Evolutionary conservation across 2,888 invertebrate genomes (phyloP), one percentile per base, ranked within the genome.

Genomic region (Parapristionchus giblindavisi): DNA sequence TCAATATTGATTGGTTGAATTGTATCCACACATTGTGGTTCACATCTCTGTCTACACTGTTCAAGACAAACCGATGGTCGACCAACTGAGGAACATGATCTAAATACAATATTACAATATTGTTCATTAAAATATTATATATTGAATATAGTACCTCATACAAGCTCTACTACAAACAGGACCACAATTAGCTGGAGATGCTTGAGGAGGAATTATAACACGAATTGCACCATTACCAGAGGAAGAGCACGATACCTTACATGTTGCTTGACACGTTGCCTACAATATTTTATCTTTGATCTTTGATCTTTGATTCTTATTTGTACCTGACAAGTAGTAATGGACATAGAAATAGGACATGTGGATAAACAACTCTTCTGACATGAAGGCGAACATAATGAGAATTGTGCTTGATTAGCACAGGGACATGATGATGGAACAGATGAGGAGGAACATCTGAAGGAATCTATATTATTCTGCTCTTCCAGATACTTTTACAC

Each of bases 61-160:
- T 71, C 70, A n/a, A 71, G 54, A n/a, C 70, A 71, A 27, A 56
- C 70, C 11, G 56, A 48, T 21, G 56, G 56, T 32, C 56, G 70
- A 40, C 56, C 38, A 11, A 56, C 70, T 21, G 40, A 29, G 17
- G 70, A 27, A 29, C 70, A 71, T 17, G 70, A 71, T 27, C 70
- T 71, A 40, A 34, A 43, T 8, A 1, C 11, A 27, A 21, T 8
- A 11, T 21, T 21, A 52, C 3, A 17, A 52, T 52, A 24, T n/a
- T 52, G 52, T n/a, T 21, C 21, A 52, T 24, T 52, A 52, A 52
- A 8, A 52, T 8, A 52, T 8, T 52, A 52, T 4, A 21, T 52
- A 5, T 5, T n/a, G n/a, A n/a, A 52, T 27, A 38, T 21, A 54
- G 27, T 52, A 71, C 70, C 40, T 32, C 54, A 56, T 71, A 11